Percentiles rank a stretch among this genome's conserved stretches.
Conservation (phyloP, 1,140 invertebrate species). For the Augochlora pura region DNA sequence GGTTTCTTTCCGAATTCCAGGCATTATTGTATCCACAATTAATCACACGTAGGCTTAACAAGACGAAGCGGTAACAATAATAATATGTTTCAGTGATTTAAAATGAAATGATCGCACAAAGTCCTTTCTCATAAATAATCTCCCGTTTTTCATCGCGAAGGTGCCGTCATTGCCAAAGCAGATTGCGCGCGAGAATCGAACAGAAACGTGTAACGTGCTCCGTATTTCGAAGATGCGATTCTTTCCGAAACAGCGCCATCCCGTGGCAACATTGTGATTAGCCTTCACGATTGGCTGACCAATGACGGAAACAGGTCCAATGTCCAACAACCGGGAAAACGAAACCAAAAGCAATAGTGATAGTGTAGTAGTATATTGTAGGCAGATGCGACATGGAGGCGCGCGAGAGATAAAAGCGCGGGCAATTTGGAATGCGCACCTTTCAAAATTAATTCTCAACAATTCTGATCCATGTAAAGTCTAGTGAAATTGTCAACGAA, state of each 20-base stretch:
- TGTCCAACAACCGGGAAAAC: conserved; percentile 35
- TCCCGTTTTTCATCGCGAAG: conserved; percentile 10
- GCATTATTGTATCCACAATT: conserved; percentile 15
- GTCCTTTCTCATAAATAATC: neutral
- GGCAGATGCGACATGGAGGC: neutral
- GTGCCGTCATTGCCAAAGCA: conserved; percentile 1
- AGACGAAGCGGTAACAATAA: neutral
- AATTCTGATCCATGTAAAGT: no score
- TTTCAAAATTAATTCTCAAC: neutral
- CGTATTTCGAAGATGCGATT: conserved; percentile 19
- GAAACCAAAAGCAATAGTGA: neutral
- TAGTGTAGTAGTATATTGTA: neutral
- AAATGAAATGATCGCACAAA: neutral
- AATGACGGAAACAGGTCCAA: conserved; percentile 23
- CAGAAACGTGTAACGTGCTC: conserved; percentile 31
- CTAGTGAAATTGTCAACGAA: no score
- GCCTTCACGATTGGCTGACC: conserved; percentile 56
- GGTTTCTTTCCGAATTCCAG: conserved; percentile 18
- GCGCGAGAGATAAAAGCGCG: conserved; percentile 27
- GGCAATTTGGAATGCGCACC: conserved; percentile 17
- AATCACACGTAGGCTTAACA: neutral
- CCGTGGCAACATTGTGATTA: conserved; percentile 40
- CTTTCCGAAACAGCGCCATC: conserved; percentile 58
- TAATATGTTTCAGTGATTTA: neutral
- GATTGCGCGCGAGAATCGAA: conserved; percentile 37